Evolutionary conservation across 2,888 invertebrate species (phyloP).

Genomic region (Callimorpha dominula): DNA sequence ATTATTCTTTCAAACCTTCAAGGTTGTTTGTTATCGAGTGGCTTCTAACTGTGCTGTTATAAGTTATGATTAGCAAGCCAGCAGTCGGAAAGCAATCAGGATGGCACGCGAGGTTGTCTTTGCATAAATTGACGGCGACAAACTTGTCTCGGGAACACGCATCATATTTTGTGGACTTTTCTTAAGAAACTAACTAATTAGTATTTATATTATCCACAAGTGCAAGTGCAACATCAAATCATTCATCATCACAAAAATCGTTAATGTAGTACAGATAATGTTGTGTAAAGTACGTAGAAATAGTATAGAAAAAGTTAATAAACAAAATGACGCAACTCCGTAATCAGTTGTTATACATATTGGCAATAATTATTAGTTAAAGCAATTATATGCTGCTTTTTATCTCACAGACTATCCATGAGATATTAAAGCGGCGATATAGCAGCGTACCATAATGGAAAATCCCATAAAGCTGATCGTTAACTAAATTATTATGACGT

Average conservation of each 20-base stretch:
- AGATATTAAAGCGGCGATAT: not conserved
- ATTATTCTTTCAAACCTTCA: conserved; percentile 16
- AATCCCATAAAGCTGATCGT: conserved; percentile 28
- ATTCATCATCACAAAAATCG: too few species aligned
- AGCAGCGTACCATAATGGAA: conserved; percentile 24
- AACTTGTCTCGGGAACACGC: conserved; percentile 22
- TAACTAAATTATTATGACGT: conserved; percentile 28
- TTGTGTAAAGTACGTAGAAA: too few species aligned
- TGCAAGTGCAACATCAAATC: too few species aligned
- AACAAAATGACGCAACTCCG: too few species aligned
- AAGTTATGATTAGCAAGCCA: conserved; percentile 39
- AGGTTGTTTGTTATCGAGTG: conserved; percentile 37
- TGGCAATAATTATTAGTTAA: not conserved
- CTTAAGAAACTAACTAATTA: not conserved
- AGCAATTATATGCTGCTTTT: not conserved
- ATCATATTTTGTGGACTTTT: conserved; percentile 4
- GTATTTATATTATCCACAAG: not conserved
- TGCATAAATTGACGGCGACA: conserved; percentile 34
- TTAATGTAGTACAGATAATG: too few species aligned
- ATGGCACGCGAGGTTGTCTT: conserved; percentile 37
- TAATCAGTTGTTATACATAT: too few species aligned
- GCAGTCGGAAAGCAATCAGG: conserved; percentile 35
- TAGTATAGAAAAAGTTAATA: too few species aligned
- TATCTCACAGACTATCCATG: not conserved
- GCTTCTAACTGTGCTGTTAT: conserved; percentile 20